These are phyloP conservation scores for Colletes latitarsis DNA, from an alignment of 1,140 invertebrate species.

Conservation along the genomic window DNA sequence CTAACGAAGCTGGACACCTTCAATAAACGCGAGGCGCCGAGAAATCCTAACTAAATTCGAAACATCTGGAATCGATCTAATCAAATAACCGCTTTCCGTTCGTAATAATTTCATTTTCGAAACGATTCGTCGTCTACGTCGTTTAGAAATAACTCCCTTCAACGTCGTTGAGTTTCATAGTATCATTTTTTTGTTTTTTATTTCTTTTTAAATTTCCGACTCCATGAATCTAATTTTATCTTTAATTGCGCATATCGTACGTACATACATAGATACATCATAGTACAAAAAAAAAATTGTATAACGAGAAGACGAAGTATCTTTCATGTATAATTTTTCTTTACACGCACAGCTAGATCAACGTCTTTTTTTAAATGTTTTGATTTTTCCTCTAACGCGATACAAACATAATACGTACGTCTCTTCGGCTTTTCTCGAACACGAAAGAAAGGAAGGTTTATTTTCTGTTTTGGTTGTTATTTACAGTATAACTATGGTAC, in stretches of 20 bases:
- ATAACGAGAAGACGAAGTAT: slow-evolving; percentile 19
- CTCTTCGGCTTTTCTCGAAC: neutral
- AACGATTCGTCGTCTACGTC: neutral
- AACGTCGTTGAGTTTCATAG: neutral
- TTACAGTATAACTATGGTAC: slow-evolving; percentile 41
- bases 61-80: neutral
- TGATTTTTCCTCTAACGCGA: slow-evolving; percentile 22
- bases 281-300: slow-evolving; percentile 24
- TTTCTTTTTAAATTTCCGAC: neutral
- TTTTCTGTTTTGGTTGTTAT: slow-evolving; percentile 30
- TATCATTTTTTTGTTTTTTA: neutral
- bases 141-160: neutral
- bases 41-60: neutral
- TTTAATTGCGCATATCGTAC: slow-evolving; percentile 26
- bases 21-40: too few species aligned
- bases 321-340: slow-evolving; percentile 20
- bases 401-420: slow-evolving; percentile 11
- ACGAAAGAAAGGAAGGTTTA: slow-evolving; percentile 15
- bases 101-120: slow-evolving; percentile 1
- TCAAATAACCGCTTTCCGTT: neutral
- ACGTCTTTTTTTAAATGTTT: slow-evolving; percentile 28
- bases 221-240: slow-evolving; percentile 10
- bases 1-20: neutral
- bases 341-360: slow-evolving; percentile 32
- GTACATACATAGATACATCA: slow-evolving; percentile 11